Conservation (phyloP, 2,888 invertebrate species). For the Pterostichus madidus region DNA sequence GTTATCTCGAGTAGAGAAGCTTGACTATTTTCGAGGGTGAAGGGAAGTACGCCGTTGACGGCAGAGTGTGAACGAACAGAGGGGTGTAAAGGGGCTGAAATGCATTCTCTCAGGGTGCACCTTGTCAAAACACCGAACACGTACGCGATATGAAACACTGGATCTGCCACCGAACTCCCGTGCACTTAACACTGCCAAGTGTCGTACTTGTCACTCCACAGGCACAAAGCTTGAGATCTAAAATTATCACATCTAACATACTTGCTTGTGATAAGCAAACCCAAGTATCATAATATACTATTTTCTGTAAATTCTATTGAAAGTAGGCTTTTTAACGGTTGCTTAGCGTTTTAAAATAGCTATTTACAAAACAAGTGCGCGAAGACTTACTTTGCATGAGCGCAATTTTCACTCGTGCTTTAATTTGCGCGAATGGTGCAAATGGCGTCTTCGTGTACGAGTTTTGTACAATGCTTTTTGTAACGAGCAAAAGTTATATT, state of each 20-base stretch:
- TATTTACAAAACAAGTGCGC: no score
- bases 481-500: no score
- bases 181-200: constrained; percentile 47
- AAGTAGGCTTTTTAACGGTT: no score
- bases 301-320: no score
- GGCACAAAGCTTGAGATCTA: neutral
- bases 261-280: no score
- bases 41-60: constrained; percentile 1
- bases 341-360: no score
- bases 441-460: no score
- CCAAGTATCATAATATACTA: no score
- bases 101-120: constrained; percentile 38
- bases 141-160: constrained; percentile 47
- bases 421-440: no score
- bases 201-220: constrained; percentile 21
- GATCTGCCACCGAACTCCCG: constrained; percentile 30
- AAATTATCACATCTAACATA: neutral
- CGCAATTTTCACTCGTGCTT: no score
- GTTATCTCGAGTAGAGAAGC: neutral
- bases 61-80: neutral
- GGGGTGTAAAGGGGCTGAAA: constrained; percentile 9
- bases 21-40: neutral
- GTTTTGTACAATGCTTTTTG: no score
- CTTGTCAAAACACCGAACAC: constrained; percentile 52
- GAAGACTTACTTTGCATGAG: no score